phyloP scores from a whole-genome alignment of 2,113 vertebrate genomes.

The Noctilio leporinus region DNA sequence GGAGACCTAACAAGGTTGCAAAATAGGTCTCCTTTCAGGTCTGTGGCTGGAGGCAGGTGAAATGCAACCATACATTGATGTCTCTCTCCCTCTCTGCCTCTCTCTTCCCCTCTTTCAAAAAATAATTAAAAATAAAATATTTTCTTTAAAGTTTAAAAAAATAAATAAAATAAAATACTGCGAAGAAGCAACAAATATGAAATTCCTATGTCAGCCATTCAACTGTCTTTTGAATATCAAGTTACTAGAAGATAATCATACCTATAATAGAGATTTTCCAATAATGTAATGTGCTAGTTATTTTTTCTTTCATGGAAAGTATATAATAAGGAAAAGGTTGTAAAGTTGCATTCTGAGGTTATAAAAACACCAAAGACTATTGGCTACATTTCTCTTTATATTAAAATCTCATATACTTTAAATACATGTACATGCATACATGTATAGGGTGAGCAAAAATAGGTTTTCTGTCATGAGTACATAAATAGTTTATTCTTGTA shows the following conservation, averaged over 20 bases:
- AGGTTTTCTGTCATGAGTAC: neutral
- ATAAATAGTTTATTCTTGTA: neutral
- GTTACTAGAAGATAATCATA: neutral
- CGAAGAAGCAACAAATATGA: neutral
- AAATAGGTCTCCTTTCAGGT: too few species aligned
- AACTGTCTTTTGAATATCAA: neutral
- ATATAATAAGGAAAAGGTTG: constrained; percentile 19
- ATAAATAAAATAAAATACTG: too few species aligned
- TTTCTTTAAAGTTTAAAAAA: too few species aligned
- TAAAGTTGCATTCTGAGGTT: neutral
- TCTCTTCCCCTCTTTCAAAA: too few species aligned
- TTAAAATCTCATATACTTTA: neutral
- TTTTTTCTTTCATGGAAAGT: neutral
- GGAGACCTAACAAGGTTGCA: too few species aligned
- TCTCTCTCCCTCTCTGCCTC: too few species aligned
- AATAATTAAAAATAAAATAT: too few species aligned
- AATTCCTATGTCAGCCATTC: neutral
- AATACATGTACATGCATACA: neutral
- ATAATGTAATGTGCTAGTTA: neutral
- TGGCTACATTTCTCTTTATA: neutral
- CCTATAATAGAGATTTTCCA: neutral
- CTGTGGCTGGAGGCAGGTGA: too few species aligned
- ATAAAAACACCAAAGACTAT: constrained; percentile 23
- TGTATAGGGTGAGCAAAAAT: neutral
- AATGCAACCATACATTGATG: too few species aligned